phyloP scores from a whole-genome alignment of 1,140 invertebrate species.

The Riptortus pedestris region DNA sequence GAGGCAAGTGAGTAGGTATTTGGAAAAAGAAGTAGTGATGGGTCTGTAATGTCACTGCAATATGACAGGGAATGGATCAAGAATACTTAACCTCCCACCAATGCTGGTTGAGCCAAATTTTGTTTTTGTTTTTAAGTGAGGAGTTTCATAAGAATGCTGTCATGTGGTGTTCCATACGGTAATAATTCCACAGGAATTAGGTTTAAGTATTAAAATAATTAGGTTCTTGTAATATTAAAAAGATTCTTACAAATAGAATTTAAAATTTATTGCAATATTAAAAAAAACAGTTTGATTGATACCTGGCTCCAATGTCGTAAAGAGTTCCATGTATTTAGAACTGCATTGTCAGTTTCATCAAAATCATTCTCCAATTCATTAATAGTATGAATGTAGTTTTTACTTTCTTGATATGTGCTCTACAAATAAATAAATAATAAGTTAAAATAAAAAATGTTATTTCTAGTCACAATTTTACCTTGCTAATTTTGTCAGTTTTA shows the following conservation, averaged over 20 bases:
- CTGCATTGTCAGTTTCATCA: not conserved
- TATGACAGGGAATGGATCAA: no score
- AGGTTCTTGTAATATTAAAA: not conserved
- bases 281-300: not conserved
- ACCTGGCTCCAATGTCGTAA: not conserved
- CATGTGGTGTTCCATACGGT: no score
- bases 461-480: no score
- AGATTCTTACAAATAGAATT: not conserved
- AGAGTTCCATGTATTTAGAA: not conserved
- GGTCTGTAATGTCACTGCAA: no score
- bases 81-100: no score
- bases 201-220: not conserved
- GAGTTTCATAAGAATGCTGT: no score
- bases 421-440: not conserved
- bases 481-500: no score
- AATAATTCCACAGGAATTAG: no score
- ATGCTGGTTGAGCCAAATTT: no score
- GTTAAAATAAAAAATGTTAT: not conserved
- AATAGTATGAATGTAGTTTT: conserved; percentile 3
- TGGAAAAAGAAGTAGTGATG: no score
- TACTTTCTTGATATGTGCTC: conserved; percentile 5
- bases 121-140: no score
- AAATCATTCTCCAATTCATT: not conserved
- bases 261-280: not conserved
- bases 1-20: no score